These are phyloP conservation scores for Gulo gulo DNA, from an alignment of 2,113 vertebrate genomes.

Conservation along the genomic window DNA sequence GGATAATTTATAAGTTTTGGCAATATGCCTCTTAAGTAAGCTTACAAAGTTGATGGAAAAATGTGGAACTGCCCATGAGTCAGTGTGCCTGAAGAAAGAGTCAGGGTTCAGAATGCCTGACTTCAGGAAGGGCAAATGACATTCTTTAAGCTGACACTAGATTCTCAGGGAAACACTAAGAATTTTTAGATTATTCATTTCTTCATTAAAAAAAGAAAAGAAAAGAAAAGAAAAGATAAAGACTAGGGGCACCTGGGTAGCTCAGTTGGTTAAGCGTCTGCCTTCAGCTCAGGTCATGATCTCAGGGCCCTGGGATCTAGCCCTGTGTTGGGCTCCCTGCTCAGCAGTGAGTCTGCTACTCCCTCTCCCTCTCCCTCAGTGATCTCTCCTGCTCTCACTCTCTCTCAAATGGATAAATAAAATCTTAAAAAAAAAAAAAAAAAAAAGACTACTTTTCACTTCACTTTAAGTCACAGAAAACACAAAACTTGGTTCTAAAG, in stretches of 20 bases:
- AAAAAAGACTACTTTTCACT: not conserved
- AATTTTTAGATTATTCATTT: slow-evolving; percentile 29
- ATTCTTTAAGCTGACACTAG: not conserved
- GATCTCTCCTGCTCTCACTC: too few species aligned
- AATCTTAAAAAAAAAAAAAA: not conserved
- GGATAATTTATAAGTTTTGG: not conserved
- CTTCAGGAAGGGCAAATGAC: not conserved
- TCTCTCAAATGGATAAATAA: too few species aligned
- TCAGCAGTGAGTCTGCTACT: too few species aligned
- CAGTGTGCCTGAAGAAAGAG: not conserved
- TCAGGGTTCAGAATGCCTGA: not conserved
- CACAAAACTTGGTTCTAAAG: not conserved
- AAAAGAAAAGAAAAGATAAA: too few species aligned
- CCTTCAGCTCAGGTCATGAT: too few species aligned
- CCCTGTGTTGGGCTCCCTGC: too few species aligned
- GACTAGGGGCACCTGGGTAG: too few species aligned
- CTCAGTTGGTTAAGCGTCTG: too few species aligned
- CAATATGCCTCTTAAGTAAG: not conserved
- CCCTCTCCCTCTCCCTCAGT: too few species aligned
- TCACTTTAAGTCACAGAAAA: not conserved
- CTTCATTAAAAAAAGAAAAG: not conserved
- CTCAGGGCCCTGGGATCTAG: too few species aligned
- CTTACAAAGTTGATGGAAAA: not conserved
- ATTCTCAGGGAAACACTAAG: not conserved
- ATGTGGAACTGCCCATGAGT: not conserved